These are phyloP conservation scores for Strix uralensis DNA, from an alignment of 2,113 vertebrate genomes.

Conservation along the genomic window DNA sequence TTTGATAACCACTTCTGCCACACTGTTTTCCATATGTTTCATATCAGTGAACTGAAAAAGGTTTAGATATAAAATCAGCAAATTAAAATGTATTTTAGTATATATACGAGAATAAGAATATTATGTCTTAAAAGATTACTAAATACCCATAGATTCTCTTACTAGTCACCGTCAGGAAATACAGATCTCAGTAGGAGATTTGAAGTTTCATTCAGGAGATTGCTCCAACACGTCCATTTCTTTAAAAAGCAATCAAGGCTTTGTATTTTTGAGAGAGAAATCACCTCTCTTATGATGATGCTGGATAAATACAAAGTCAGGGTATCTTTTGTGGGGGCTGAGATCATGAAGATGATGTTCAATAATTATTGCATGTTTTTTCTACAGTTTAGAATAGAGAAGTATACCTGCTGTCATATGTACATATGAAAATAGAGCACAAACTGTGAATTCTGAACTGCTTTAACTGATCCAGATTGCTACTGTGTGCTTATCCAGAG, in stretches of 20 bases:
- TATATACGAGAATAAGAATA: not conserved
- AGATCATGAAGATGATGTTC: not conserved
- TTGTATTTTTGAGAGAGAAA: not conserved
- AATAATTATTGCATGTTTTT: not conserved
- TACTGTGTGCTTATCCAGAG: not conserved
- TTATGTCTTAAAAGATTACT: not conserved
- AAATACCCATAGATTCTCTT: not conserved
- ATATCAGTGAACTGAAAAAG: not conserved
- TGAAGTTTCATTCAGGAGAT: not conserved
- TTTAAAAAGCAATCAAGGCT: not conserved
- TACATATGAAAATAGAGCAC: rapidly evolving
- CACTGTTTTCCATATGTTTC: not conserved
- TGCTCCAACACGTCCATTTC: not conserved
- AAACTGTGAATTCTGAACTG: not conserved
- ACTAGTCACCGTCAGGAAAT: not conserved
- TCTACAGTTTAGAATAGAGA: not conserved
- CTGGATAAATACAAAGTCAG: not conserved
- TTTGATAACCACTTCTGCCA: not conserved
- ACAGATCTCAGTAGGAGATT: not conserved
- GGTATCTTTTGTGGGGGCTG: not conserved
- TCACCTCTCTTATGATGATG: not conserved
- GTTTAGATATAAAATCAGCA: not conserved
- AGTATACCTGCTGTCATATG: not conserved
- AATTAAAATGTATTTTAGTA: not conserved
- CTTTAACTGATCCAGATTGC: not conserved